These are phyloP conservation scores for Halichoerus grypus DNA, from an alignment of 2,113 vertebrate species.

Conservation along the genomic window DNA sequence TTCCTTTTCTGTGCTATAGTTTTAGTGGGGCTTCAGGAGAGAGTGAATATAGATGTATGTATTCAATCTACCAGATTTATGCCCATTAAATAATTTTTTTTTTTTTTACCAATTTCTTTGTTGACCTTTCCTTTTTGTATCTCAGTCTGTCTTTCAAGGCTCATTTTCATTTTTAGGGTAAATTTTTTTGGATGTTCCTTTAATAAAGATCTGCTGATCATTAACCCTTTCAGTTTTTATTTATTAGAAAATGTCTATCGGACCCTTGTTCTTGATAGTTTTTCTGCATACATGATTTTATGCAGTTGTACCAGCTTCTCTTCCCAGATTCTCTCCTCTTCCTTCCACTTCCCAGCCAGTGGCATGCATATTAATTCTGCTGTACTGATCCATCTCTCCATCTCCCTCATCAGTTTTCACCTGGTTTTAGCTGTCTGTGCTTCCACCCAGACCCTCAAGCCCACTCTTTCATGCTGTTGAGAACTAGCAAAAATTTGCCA, in stretches of 20 bases:
- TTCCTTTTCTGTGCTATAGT: background rate
- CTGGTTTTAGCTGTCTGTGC: background rate
- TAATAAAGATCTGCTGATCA: background rate
- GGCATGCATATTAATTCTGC: background rate
- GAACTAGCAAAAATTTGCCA: background rate
- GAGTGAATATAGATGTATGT: background rate
- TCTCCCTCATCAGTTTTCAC: background rate
- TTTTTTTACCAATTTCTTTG: background rate
- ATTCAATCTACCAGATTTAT: background rate
- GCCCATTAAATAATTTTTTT: background rate
- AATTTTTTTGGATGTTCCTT: background rate
- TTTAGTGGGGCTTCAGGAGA: background rate
- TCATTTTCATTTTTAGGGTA: background rate
- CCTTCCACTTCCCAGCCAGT: background rate
- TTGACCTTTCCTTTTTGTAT: background rate
- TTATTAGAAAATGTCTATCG: background rate
- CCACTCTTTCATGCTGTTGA: background rate
- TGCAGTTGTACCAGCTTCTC: background rate
- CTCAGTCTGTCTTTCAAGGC: background rate
- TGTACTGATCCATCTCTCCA: background rate
- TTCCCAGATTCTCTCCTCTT: background rate
- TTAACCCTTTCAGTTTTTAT: background rate
- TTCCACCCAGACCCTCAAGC: background rate
- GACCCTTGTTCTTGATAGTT: background rate
- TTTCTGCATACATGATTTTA: background rate